Evolutionary conservation across 1,140 invertebrate genomes (phyloP).

Genomic region (Lordiphosa collinella): DNA sequence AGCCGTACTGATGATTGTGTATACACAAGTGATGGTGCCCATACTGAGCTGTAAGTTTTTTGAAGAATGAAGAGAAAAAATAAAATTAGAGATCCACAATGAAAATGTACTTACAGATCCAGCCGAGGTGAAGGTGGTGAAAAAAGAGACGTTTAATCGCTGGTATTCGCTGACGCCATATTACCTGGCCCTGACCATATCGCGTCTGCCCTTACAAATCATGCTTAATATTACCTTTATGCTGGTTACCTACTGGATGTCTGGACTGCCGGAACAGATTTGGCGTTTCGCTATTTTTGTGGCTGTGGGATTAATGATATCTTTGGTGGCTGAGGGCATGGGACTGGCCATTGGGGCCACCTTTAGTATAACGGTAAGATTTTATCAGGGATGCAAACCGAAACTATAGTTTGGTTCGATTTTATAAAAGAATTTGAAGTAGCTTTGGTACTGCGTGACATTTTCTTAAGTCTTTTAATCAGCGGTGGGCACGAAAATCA

Average conservation of each 20-base stretch:
- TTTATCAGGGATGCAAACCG: no score
- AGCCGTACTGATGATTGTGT: slow-evolving; percentile 83
- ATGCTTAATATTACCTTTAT: slow-evolving; percentile 82
- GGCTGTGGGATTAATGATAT: slow-evolving; percentile 82
- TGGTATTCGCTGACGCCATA: slow-evolving; percentile 91
- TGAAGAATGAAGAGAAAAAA: no score
- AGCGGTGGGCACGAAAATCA: no score
- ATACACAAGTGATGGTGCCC: slow-evolving; percentile 85
- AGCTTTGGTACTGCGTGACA: no score
- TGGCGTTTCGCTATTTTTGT: slow-evolving; percentile 82
- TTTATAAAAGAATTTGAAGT: no score
- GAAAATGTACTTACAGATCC: slow-evolving; percentile 83
- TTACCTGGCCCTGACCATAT: slow-evolving; percentile 88
- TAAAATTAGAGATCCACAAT: neutral
- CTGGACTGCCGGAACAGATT: slow-evolving; percentile 81
- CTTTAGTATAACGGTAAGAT: slow-evolving; percentile 83
- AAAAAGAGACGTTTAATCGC: slow-evolving; percentile 90
- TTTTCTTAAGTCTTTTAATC: no score
- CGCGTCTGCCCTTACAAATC: slow-evolving; percentile 83
- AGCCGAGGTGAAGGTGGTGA: slow-evolving; percentile 88
- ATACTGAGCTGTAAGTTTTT: slow-evolving; percentile 82
- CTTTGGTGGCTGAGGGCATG: slow-evolving; percentile 83
- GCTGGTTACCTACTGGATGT: slow-evolving; percentile 83
- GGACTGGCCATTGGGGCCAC: slow-evolving; percentile 84
- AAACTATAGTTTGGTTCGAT: no score